Evolutionary conservation across 2,113 vertebrate genomes (phyloP), one percentile per base, ranked within the genome.

Genomic region (Prunella fulvescens): DNA sequence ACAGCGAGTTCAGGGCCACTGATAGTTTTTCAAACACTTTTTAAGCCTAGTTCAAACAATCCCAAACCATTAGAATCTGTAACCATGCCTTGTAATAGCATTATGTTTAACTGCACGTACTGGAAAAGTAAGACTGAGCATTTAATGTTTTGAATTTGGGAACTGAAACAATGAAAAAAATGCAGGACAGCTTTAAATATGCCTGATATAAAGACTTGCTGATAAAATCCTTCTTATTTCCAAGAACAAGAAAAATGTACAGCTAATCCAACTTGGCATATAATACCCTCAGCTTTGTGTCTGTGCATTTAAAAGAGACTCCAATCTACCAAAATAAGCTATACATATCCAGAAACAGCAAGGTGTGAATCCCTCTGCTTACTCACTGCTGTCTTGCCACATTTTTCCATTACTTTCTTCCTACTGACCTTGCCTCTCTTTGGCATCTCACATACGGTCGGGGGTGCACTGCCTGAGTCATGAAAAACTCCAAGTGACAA

Each of bases 131-230:
- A 77, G 48, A 72, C 9, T 10, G 24, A 76, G 11, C 35, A 80
- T 31, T 61, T 57, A 16, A 40, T 10, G 3, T n/a, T 85, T 91
- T 67, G 45, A 93, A 82, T 6, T 64, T 56, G 44, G 48, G 11
- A 67, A 39, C 39, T 72, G 37, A 86, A 86, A 31, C 47, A 61
- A 58, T 25, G 40, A 60, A 80, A 92, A 92, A 93, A 81, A 67
- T 13, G 37, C 24, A 61, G 24, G 81, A 60, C 26, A 51, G 8
- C 13, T 51, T 42, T 62, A 67, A 65, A 82, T 88, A 26, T 5
- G 7, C 14, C 45, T 54, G 35, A 72, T 89, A 74, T 14, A 53
- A 72, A 81, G 64, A 70, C 42, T 39, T 67, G 26, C 51, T 78
- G 35, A 86, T 78, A 74, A 85, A 90, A 82, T 56, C n/a, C 48